Conservation (phyloP, 2,888 invertebrate species). For the Drosophila rubida region DNA sequence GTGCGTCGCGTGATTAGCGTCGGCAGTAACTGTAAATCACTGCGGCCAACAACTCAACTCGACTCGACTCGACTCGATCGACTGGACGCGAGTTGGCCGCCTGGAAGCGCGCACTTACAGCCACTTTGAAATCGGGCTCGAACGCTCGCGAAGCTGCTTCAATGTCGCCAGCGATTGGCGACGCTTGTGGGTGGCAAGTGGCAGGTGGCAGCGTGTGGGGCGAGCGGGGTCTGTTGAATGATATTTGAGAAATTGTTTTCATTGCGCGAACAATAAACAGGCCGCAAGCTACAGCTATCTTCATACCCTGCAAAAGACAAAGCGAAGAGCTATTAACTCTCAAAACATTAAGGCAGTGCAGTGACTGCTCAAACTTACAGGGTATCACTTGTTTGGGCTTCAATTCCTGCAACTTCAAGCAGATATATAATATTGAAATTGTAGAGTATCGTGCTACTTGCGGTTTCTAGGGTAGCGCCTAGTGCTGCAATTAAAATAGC, state of each 20-base stretch:
- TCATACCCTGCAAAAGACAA: slow-evolving; percentile 17
- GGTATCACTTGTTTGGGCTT: too few species aligned
- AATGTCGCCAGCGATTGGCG: slow-evolving; percentile 50
- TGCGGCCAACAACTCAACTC: slow-evolving; percentile 23
- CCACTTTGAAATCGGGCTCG: slow-evolving; percentile 13
- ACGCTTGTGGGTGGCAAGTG: not conserved
- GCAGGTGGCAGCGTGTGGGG: not conserved
- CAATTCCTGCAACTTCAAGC: too few species aligned
- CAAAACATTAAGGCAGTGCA: too few species aligned
- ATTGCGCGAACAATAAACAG: slow-evolving; percentile 33
- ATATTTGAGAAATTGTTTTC: slow-evolving; percentile 48
- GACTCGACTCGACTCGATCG: not conserved
- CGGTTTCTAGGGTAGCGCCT: slow-evolving; percentile 13
- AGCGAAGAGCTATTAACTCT: too few species aligned
- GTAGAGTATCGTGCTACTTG: too few species aligned
- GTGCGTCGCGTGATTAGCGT: slow-evolving; percentile 64
- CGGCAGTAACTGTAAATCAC: slow-evolving; percentile 61
- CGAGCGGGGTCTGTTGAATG: slow-evolving; percentile 31
- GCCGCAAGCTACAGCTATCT: not conserved
- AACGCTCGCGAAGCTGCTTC: slow-evolving; percentile 37
- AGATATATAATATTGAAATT: too few species aligned
- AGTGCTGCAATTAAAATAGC: not conserved
- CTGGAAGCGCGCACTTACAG: slow-evolving; percentile 49
- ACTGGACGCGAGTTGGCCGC: slow-evolving; percentile 16
- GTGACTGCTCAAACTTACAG: too few species aligned